These are phyloP conservation scores for Mesopsocus fuscifrons DNA, from an alignment of 2,888 invertebrate genomes.

Conservation along the genomic window DNA sequence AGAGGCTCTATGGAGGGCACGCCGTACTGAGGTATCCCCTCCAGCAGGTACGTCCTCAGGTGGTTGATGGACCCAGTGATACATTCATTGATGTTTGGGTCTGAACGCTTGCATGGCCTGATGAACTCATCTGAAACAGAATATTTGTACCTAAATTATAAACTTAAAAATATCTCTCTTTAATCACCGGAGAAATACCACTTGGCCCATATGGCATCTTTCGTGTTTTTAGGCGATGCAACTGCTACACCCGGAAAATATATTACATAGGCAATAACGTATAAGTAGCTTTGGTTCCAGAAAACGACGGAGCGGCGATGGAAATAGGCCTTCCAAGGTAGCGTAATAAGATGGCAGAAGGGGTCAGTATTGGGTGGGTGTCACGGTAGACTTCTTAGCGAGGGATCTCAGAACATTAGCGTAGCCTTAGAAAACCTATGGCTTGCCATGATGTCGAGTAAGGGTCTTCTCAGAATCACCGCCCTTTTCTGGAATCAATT, in stretches of 20 bases:
- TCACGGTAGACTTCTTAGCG: too few relatives aligned
- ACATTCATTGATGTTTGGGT: constrained; percentile 43
- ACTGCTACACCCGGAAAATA: not conserved
- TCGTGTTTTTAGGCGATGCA: not conserved
- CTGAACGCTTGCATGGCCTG: constrained; percentile 43
- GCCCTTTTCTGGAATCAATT: too few relatives aligned
- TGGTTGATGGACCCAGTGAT: constrained; percentile 50
- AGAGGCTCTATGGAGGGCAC: constrained; percentile 60
- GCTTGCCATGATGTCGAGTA: too few relatives aligned
- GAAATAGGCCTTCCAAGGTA: too few relatives aligned
- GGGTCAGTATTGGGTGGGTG: not conserved
- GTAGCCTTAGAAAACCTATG: too few relatives aligned
- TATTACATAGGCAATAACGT: too few relatives aligned
- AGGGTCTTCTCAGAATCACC: too few relatives aligned
- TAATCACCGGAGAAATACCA: not conserved
- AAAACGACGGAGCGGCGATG: too few relatives aligned
- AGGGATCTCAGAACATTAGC: too few relatives aligned
- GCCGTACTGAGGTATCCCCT: constrained; percentile 48
- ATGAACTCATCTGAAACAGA: constrained; percentile 48
- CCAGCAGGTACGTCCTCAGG: constrained; percentile 45
- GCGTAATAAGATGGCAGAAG: not conserved
- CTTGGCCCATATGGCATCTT: not conserved
- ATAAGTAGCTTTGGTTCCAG: too few relatives aligned
- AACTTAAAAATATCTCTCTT: not conserved
- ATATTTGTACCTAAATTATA: too few relatives aligned